These are phyloP conservation scores for Chrysina gloriosa DNA, from an alignment of 2,888 invertebrate species.

Conservation along the genomic window DNA sequence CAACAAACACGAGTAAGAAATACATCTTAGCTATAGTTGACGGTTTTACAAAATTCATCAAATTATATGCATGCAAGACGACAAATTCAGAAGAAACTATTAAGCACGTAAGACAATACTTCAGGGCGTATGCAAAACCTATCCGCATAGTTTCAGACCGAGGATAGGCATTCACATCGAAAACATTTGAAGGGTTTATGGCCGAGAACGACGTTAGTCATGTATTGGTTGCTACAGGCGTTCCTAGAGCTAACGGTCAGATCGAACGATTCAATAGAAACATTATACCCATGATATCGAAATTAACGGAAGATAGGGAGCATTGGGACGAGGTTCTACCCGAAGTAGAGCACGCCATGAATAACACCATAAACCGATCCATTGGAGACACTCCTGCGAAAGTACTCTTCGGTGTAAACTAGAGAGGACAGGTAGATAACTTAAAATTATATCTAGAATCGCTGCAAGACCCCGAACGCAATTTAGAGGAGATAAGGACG, in stretches of 20 bases:
- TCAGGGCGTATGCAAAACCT: constrained; percentile 3
- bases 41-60: not conserved
- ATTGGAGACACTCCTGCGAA: constrained; percentile 1
- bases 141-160: constrained; percentile 5
- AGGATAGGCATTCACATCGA: constrained; percentile 4
- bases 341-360: not conserved
- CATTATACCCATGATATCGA: too few relatives aligned
- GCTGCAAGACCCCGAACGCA: too few relatives aligned
- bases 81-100: not conserved
- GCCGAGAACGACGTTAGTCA: not conserved
- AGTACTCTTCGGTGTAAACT: constrained; percentile 5
- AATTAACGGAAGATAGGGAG: too few relatives aligned
- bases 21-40: constrained; percentile 9
- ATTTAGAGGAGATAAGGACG: too few relatives aligned
- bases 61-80: constrained; percentile 11
- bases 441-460: too few relatives aligned
- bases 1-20: not conserved
- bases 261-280: not conserved
- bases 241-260: too few relatives aligned
- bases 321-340: constrained; percentile 2
- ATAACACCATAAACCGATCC: too few relatives aligned
- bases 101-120: not conserved
- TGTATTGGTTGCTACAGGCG: too few relatives aligned
- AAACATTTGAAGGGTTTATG: constrained; percentile 9
- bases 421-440: constrained; percentile 12